These are phyloP conservation scores for Tachina grossa DNA, from an alignment of 2,888 invertebrate genomes.

Conservation along the genomic window DNA sequence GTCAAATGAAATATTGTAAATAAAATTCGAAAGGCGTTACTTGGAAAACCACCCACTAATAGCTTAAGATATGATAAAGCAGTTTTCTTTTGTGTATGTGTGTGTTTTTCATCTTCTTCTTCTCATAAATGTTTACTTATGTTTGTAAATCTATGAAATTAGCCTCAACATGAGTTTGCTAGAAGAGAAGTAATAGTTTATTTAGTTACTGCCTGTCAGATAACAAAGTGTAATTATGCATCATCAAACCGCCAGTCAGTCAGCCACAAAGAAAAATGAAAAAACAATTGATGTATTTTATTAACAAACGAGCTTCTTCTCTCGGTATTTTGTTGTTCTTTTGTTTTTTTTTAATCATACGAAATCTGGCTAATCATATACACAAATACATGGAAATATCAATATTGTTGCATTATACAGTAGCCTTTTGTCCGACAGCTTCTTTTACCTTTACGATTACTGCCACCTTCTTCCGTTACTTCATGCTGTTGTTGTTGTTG, in stretches of 20 bases:
- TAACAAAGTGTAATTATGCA: slow-evolving; percentile 64
- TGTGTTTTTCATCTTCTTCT: neutral
- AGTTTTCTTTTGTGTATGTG: slow-evolving; percentile 10
- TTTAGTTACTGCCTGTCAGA: slow-evolving; percentile 30
- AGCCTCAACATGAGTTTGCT: slow-evolving; percentile 58
- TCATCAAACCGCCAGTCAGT: slow-evolving; percentile 54
- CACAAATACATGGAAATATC: neutral
- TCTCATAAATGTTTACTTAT: slow-evolving; percentile 13
- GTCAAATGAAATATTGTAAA: slow-evolving; percentile 19
- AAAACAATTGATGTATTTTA: slow-evolving; percentile 56
- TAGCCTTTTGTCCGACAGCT: slow-evolving; percentile 55
- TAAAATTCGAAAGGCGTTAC: slow-evolving; percentile 64
- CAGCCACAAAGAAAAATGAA: neutral
- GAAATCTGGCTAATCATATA: slow-evolving; percentile 65
- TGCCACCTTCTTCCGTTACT: slow-evolving; percentile 67
- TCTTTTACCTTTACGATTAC: slow-evolving; percentile 61
- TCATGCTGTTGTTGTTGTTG: slow-evolving; percentile 27
- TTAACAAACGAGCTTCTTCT: slow-evolving; percentile 29
- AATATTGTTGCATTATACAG: slow-evolving; percentile 52
- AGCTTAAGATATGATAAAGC: slow-evolving; percentile 61
- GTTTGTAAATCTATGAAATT: slow-evolving; percentile 49
- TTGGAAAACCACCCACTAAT: slow-evolving; percentile 69
- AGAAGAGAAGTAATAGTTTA: slow-evolving; percentile 29
- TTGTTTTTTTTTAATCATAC: slow-evolving; percentile 32
- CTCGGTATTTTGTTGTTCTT: neutral